Conservation (phyloP, 2,113 vertebrate species). For the Plestiodon gilberti region DNA sequence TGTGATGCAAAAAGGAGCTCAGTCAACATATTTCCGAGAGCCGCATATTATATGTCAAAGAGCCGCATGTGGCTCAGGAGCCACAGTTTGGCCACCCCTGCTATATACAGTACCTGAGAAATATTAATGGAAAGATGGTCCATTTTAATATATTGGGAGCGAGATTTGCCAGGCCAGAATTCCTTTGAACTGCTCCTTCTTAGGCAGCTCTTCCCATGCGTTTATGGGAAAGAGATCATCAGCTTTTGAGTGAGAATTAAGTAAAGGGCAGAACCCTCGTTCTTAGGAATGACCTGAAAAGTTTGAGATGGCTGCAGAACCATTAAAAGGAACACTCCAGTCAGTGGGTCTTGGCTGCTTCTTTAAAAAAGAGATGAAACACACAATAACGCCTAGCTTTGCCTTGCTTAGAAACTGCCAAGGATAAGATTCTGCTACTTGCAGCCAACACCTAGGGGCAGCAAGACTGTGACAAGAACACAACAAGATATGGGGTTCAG, state of each 20-base stretch:
- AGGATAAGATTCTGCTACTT: not conserved
- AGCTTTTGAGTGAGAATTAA: not conserved
- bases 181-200: not conserved
- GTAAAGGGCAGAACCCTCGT: accelerated
- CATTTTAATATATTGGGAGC: not conserved
- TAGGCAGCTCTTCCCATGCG: not conserved
- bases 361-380: not conserved
- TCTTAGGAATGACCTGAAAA: slow-evolving; percentile 5
- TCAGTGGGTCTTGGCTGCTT: not conserved
- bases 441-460: not conserved
- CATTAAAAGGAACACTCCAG: accelerated
- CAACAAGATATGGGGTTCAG: not conserved
- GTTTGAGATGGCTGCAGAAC: slow-evolving; percentile 27
- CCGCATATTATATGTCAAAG: too few species aligned
- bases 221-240: not conserved
- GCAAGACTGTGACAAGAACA: too few species aligned
- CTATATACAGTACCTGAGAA: too few species aligned
- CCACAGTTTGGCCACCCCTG: too few species aligned
- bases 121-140: not conserved
- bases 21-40: too few species aligned
- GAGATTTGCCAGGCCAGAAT: not conserved
- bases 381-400: slow-evolving; percentile 13
- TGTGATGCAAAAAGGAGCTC: too few species aligned
- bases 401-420: not conserved
- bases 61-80: too few species aligned